A percentile compares a stretch with the other conserved stretches of the same genome.
Conservation (phyloP, 2,113 vertebrate genomes). For the Paradoxurus hermaphroditus region DNA sequence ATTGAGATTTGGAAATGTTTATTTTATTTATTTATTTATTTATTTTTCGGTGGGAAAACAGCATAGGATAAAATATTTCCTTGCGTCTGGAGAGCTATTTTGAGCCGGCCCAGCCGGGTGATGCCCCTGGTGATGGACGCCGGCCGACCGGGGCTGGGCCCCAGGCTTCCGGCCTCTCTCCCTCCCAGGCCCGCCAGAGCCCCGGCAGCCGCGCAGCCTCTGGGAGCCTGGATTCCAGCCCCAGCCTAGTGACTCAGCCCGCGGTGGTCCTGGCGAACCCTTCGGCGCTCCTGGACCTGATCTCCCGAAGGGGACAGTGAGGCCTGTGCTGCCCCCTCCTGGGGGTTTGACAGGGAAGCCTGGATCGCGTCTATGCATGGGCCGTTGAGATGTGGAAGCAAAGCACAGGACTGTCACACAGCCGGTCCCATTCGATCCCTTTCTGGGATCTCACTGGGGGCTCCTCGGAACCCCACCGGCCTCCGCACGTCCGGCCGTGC, state of each 20-base stretch:
- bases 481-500: not conserved
- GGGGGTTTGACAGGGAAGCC: not conserved
- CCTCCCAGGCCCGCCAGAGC: constrained; percentile 9
- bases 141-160: constrained; percentile 41
- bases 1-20: constrained; percentile 68
- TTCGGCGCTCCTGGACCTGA: not conserved
- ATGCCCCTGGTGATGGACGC: constrained; percentile 29
- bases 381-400: not conserved
- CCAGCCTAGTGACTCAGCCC: not conserved
- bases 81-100: constrained; percentile 71
- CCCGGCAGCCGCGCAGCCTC: not conserved
- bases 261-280: not conserved
- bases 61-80: constrained; percentile 69
- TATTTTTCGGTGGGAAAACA: constrained; percentile 65
- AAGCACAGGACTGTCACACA: not conserved
- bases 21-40: constrained; percentile 58
- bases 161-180: constrained; percentile 4
- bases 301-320: not conserved
- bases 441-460: not conserved
- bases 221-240: not conserved
- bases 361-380: too few species aligned
- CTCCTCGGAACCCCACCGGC: not conserved
- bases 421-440: not conserved
- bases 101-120: constrained; percentile 51
- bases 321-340: constrained; percentile 30